These are phyloP conservation scores for Natrix natrix DNA, from an alignment of 2,797 vertebrate genomes.

Conservation along the genomic window DNA sequence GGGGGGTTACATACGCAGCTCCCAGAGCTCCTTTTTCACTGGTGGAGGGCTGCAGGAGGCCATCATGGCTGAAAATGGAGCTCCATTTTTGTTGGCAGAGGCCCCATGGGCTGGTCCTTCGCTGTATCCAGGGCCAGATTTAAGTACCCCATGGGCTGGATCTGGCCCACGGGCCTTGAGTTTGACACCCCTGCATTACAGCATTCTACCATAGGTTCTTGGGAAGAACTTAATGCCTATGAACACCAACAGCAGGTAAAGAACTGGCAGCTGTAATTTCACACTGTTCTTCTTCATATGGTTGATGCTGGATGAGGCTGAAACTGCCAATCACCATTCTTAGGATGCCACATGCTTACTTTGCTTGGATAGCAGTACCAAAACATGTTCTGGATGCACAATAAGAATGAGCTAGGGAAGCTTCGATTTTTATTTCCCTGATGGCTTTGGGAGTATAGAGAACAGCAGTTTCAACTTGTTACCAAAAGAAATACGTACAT, in stretches of 20 bases:
- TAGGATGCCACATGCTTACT: not conserved
- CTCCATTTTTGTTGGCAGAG: too few species aligned
- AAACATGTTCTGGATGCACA: not conserved
- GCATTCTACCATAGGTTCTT: not conserved
- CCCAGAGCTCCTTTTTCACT: too few species aligned
- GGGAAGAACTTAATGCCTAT: not conserved
- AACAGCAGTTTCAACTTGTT: not conserved
- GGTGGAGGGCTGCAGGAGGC: too few species aligned
- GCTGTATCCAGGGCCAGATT: too few species aligned
- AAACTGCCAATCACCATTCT: not conserved
- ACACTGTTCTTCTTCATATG: not conserved
- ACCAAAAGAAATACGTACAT: not conserved
- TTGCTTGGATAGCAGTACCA: not conserved
- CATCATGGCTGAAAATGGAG: too few species aligned
- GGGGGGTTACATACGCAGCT: too few species aligned
- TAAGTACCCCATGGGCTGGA: too few species aligned
- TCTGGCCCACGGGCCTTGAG: too few species aligned
- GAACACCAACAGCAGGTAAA: not conserved
- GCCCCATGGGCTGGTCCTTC: too few species aligned
- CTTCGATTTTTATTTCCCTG: not conserved
- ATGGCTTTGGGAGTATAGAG: not conserved
- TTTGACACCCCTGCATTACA: too few species aligned
- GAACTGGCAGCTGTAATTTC: not conserved
- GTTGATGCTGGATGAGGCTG: not conserved
- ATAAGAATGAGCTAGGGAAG: not conserved